phyloP scores from a whole-genome alignment of 2,113 vertebrate species.

The Trinectes maculatus region DNA sequence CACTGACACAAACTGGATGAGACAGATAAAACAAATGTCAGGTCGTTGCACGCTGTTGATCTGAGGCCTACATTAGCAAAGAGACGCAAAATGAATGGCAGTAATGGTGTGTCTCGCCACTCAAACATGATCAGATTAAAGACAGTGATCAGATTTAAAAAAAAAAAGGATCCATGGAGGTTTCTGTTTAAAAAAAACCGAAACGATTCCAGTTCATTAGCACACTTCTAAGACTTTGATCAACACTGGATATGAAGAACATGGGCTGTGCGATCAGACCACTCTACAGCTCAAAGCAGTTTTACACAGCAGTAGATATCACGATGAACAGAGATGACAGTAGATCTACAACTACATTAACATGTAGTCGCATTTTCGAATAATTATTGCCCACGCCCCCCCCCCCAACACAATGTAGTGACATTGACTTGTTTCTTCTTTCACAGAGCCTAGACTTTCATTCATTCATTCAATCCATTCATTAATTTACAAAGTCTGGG shows the following conservation, averaged over 20 bases:
- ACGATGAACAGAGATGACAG: constrained; percentile 41
- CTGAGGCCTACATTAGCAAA: constrained; percentile 22
- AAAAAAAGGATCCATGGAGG: neutral
- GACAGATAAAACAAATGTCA: constrained; percentile 70
- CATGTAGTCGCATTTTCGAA: neutral
- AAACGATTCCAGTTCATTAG: neutral
- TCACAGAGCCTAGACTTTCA: too few relatives aligned
- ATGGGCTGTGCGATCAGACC: constrained; percentile 24
- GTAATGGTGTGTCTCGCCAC: neutral
- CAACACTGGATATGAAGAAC: constrained; percentile 39
- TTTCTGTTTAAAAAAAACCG: constrained; percentile 8
- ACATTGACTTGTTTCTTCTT: neutral
- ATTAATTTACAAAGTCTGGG: too few relatives aligned
- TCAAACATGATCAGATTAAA: constrained; percentile 4
- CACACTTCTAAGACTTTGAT: constrained; percentile 46
- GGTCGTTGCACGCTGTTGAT: constrained; percentile 21
- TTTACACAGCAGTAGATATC: constrained; percentile 50
- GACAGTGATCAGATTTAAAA: constrained; percentile 2
- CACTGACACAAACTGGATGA: constrained; percentile 54
- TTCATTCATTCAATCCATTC: too few relatives aligned
- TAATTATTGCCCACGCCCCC: neutral
- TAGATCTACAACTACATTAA: constrained; percentile 17
- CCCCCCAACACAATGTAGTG: neutral
- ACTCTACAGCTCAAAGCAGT: constrained; percentile 33
- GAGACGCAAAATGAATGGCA: constrained; percentile 25